These are phyloP conservation scores for Pristionchus exspectatus DNA, from an alignment of 2,888 invertebrate genomes.

Conservation along the genomic window DNA sequence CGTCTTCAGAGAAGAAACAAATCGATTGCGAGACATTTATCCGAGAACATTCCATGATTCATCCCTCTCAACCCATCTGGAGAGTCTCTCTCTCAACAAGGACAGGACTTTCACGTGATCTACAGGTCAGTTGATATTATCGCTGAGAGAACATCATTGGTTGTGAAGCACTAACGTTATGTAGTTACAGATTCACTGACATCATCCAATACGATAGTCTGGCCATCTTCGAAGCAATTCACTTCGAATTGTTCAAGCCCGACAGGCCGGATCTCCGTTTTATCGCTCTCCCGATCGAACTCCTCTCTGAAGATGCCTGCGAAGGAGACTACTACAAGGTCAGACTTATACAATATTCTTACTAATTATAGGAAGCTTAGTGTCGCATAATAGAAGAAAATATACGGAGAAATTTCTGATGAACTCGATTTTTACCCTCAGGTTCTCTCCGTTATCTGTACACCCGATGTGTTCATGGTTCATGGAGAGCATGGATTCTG, in stretches of 20 bases:
- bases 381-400: not conserved
- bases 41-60: not conserved
- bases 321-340: conserved; percentile 44
- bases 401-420: not conserved
- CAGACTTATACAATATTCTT: not conserved
- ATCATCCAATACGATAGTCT: not conserved
- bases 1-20: not conserved
- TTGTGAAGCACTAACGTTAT: not conserved
- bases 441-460: not conserved
- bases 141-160: no score
- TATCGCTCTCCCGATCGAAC: not conserved
- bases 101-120: not conserved
- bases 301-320: not conserved
- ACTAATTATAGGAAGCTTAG: not conserved
- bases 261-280: conserved; percentile 36
- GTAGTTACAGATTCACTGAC: not conserved
- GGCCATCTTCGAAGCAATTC: not conserved
- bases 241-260: conserved; percentile 38
- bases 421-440: not conserved
- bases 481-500: not conserved
- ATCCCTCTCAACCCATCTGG: not conserved
- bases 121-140: not conserved
- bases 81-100: not conserved
- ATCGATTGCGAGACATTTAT: not conserved
- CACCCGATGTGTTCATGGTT: not conserved